Conservation (phyloP, 2,113 vertebrate species). For the Oncorhynchus tshawytscha region DNA sequence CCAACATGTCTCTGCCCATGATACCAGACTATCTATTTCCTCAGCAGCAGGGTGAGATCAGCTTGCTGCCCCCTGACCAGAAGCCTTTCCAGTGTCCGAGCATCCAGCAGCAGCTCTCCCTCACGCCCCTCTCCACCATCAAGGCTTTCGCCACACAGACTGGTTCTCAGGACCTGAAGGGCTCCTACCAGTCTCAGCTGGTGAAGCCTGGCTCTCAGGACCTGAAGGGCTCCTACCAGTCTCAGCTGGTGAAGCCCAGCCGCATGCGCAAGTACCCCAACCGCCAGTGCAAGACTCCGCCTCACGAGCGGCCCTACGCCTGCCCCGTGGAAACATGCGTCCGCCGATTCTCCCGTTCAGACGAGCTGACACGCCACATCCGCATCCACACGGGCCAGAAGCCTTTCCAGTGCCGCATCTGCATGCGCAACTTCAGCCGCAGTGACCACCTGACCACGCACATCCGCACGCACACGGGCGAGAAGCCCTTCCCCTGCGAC, state of each 20-base stretch:
- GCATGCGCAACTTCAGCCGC: slow-evolving; percentile 97
- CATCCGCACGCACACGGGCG: slow-evolving; percentile 95
- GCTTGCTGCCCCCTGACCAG: slow-evolving; percentile 75
- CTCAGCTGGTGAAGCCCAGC: slow-evolving; percentile 80
- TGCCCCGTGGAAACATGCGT: slow-evolving; percentile 92
- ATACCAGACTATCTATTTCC: slow-evolving; percentile 90
- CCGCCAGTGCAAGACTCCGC: slow-evolving; percentile 86
- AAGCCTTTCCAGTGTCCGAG: slow-evolving; percentile 79
- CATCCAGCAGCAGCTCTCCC: slow-evolving; percentile 75
- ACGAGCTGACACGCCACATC: slow-evolving; percentile 92
- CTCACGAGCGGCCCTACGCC: slow-evolving; percentile 88
- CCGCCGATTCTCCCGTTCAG: slow-evolving; percentile 91
- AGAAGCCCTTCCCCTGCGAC: slow-evolving; percentile 94
- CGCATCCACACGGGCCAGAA: slow-evolving; percentile 98
- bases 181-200: slow-evolving; percentile 77
- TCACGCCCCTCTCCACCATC: slow-evolving; percentile 92
- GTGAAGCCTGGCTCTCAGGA: slow-evolving; percentile 69
- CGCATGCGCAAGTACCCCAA: slow-evolving; percentile 83
- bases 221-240: slow-evolving; percentile 76
- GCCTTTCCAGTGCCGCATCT: slow-evolving; percentile 96
- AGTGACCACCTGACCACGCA: slow-evolving; percentile 98
- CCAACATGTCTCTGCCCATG: slow-evolving; percentile 83
- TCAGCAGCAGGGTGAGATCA: slow-evolving; percentile 76
- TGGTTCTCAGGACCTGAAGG: slow-evolving; percentile 80
- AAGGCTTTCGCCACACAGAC: slow-evolving; percentile 91